phyloP scores from a whole-genome alignment of 2,888 invertebrate genomes.

The Oligia strigilis region DNA sequence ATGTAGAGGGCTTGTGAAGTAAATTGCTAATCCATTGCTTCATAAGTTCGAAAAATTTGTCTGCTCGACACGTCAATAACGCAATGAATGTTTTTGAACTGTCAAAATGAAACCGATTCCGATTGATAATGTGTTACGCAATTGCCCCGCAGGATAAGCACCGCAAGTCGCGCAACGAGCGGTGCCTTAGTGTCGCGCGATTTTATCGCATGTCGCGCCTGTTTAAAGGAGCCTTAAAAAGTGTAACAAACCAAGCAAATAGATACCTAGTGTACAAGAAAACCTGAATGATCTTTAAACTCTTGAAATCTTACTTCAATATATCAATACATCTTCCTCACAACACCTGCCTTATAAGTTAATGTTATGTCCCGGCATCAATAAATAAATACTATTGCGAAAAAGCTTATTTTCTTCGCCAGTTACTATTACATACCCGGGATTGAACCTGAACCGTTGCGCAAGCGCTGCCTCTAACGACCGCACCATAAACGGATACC shows the following conservation, averaged over 20 bases:
- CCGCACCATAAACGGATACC: slow-evolving; percentile 54
- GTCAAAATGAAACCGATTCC: no score
- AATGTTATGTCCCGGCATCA: slow-evolving; percentile 27
- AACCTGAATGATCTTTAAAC: slow-evolving; percentile 1
- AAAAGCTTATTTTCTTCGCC: slow-evolving; percentile 51
- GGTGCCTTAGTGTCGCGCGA: no score
- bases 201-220: no score
- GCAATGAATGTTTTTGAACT: no score
- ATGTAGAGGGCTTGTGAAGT: no score
- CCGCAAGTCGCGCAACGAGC: no score
- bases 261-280: background rate
- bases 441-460: slow-evolving; percentile 62
- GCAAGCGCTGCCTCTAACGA: slow-evolving; percentile 57
- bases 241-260: background rate
- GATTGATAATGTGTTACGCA: no score
- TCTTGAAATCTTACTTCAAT: slow-evolving; percentile 1
- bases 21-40: no score
- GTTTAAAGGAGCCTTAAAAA: background rate
- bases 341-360: slow-evolving; percentile 13
- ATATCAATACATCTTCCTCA: slow-evolving; percentile 1
- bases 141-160: no score
- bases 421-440: slow-evolving; percentile 43
- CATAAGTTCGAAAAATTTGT: no score
- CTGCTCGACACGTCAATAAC: no score
- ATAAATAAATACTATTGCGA: slow-evolving; percentile 62